Evolutionary conservation across 2,888 invertebrate genomes (phyloP).

Genomic region (Xanthia icteritia): DNA sequence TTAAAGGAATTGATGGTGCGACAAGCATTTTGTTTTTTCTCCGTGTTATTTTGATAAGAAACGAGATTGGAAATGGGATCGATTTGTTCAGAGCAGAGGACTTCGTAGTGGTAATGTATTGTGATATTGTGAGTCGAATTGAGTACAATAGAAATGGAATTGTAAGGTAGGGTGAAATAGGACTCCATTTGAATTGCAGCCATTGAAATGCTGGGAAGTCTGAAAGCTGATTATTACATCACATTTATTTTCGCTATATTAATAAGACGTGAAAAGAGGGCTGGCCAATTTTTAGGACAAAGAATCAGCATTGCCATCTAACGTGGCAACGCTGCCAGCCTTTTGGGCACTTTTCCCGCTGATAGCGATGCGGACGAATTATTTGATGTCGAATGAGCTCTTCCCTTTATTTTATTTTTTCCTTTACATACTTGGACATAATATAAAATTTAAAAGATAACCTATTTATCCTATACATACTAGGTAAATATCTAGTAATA

Average conservation of each 20-base stretch:
- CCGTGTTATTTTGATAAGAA: constrained; percentile 55
- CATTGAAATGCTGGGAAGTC: constrained; percentile 6
- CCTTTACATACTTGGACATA: too few relatives aligned
- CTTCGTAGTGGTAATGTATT: constrained; percentile 47
- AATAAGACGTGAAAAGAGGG: too few relatives aligned
- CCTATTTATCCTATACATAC: too few relatives aligned
- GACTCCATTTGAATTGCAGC: neutral
- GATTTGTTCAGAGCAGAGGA: constrained; percentile 48
- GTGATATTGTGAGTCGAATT: constrained; percentile 40
- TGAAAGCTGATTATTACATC: neutral
- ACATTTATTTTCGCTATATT: neutral
- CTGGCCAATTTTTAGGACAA: too few relatives aligned
- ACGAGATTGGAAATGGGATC: constrained; percentile 39
- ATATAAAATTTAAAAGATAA: neutral
- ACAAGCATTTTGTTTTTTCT: constrained; percentile 68
- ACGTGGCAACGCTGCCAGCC: too few relatives aligned
- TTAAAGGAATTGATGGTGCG: constrained; percentile 78
- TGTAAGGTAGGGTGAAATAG: constrained; percentile 4
- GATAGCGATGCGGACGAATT: too few relatives aligned
- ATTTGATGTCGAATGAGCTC: too few relatives aligned
- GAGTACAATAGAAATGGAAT: constrained; percentile 26
- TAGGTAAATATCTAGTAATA: neutral
- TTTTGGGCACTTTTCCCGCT: too few relatives aligned
- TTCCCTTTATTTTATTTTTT: too few relatives aligned
- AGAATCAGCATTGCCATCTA: too few relatives aligned